Evolutionary conservation across 1,140 invertebrate species (phyloP), one percentile per base, ranked within the genome.

Genomic region (Choristoneura fumiferana): DNA sequence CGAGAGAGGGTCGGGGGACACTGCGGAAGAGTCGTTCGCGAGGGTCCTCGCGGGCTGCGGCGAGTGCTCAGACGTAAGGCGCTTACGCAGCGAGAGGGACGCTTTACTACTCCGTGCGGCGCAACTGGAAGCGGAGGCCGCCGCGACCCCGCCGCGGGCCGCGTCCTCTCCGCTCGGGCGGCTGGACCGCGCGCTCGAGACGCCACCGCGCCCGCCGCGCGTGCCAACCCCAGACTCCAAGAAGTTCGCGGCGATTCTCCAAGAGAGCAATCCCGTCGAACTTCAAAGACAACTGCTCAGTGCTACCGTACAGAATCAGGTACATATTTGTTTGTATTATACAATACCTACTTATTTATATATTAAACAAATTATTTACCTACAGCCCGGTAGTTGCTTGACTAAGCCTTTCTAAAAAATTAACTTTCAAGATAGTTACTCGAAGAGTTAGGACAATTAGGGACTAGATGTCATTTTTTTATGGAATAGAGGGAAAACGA

Each of bases 241-340:
- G 60, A 95, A 95, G 83, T 94, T 96, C 71, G 91, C 94, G 63
- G 95, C 95, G 73, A 96, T 97, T 81, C 90, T 97, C 38, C 91
- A 92, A 52, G 95, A 96, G 90, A 93, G 92, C 37, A 95, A 95
- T 87, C 93, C 94, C 2, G 79, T 96, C 22, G 95, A 96, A 83
- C 90, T 97, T 61, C 95, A 96, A 82, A 92, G 95, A 55, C 95
- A 96, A 89, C 90, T 97, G 14, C 92, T 97, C 59, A 94, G 93
- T 5, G 92, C 94, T 58, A 95, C 95, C 73, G 95, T 96, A 77
- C 94, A 96, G 78, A 96, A 96, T 91, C 94, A 97, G 93, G 95
- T 96, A 71, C 78, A 77, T 55, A 35, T 57, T 37, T 9, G 4
- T 37, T 40, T 37, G 2, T 1, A 37, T 29, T 45, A 4, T 17